Percentiles rank a stretch among this genome's conserved stretches.
Evolutionary conservation across 2,888 invertebrate species (phyloP).

Genomic region (Tachina fera): DNA sequence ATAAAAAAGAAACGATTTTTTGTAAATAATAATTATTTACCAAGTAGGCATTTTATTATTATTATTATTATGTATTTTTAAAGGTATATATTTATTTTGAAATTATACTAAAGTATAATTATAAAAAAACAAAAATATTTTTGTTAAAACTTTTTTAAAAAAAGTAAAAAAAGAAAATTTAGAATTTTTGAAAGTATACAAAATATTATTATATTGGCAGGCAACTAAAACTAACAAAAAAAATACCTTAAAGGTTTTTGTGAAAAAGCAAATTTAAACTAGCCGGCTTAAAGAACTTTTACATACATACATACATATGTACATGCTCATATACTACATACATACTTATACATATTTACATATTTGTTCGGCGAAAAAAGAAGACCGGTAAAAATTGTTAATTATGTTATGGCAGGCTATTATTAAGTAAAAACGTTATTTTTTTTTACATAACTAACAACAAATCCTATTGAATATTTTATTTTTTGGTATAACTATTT

Average conservation of each 20-base stretch:
- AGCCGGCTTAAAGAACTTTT: conserved; percentile 36
- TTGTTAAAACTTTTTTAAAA: conserved; percentile 74
- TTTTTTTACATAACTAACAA: conserved; percentile 33
- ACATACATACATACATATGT: conserved; percentile 8
- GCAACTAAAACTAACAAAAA: conserved; percentile 43
- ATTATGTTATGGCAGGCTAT: conserved; percentile 70
- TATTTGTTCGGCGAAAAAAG: conserved; percentile 40
- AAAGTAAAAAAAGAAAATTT: conserved; percentile 58
- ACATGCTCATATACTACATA: conserved; percentile 39
- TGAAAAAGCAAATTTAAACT: conserved; percentile 12
- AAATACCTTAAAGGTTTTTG: conserved; percentile 49
- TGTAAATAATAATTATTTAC: conserved; percentile 73
- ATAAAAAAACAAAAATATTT: conserved; percentile 66
- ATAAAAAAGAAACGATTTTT: conserved; percentile 68
- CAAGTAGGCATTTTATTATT: conserved; percentile 73
- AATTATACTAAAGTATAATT: conserved; percentile 73
- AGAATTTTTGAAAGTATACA: conserved; percentile 57
- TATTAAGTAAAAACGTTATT: conserved; percentile 42
- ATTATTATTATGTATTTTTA: conserved; percentile 73
- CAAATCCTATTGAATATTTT: conserved; percentile 32
- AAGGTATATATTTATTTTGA: conserved; percentile 72
- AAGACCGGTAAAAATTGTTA: conserved; percentile 52
- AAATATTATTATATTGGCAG: conserved; percentile 62
- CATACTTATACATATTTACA: conserved; percentile 34
- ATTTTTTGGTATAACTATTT: conserved; percentile 46